phyloP scores from a whole-genome alignment of 2,113 vertebrate species.

The Pachyramphus minor region DNA sequence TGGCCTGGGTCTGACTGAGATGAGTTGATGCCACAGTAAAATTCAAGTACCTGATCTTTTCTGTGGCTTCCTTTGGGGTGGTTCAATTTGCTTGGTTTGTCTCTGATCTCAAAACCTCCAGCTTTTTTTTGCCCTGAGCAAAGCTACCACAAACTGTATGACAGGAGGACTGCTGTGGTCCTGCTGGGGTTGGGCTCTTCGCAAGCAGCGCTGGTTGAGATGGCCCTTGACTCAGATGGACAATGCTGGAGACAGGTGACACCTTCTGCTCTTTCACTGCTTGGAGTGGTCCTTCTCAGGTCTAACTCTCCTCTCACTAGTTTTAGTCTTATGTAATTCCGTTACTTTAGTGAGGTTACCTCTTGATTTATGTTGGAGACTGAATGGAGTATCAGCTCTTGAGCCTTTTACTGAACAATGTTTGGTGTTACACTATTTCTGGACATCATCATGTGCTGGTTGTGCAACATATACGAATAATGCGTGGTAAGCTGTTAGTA shows the following conservation, averaged over 20 bases:
- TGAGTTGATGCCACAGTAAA: neutral
- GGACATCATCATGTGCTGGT: conserved; percentile 18
- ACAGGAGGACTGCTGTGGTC: neutral
- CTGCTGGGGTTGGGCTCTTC: neutral
- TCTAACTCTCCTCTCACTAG: neutral
- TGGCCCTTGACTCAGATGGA: neutral
- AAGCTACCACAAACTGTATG: neutral
- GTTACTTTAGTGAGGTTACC: neutral
- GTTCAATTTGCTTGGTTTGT: neutral
- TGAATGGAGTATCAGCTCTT: neutral
- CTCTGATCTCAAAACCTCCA: neutral
- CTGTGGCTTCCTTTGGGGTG: neutral
- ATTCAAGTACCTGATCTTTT: neutral
- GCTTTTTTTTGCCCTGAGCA: accelerated
- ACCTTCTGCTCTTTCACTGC: neutral
- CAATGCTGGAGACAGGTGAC: neutral
- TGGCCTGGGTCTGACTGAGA: neutral
- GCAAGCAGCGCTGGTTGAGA: neutral
- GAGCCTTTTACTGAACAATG: neutral
- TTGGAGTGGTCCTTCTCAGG: neutral
- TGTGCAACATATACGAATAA: conserved; percentile 55
- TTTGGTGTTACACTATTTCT: conserved; percentile 45
- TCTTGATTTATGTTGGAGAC: neutral
- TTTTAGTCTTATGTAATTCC: neutral
- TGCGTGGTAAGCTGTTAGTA: conserved; percentile 55